A percentile compares a stretch with the other conserved stretches of the same genome.
These are phyloP conservation scores for Cheilosia vulpina DNA, from an alignment of 2,888 invertebrate genomes.

Conservation along the genomic window DNA sequence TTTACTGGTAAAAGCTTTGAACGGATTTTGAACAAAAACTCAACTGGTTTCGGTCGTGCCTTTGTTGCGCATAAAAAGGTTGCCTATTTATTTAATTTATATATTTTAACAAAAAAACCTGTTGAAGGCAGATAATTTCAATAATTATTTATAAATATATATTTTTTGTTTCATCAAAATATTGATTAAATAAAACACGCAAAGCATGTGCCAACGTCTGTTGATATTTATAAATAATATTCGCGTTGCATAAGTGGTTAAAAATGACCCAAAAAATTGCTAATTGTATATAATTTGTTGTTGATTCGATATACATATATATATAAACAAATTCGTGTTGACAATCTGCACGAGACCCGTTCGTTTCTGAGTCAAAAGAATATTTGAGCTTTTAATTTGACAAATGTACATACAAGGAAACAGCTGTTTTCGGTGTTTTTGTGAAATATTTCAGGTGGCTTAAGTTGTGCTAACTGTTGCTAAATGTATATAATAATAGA, in stretches of 20 bases:
- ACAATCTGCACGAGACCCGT: too few relatives aligned
- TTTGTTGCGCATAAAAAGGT: conserved; percentile 36
- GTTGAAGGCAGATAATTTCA: conserved; percentile 7
- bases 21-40: conserved; percentile 17
- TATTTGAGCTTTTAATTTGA: too few relatives aligned
- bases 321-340: too few relatives aligned
- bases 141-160: background rate
- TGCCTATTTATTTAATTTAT: background rate
- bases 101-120: background rate
- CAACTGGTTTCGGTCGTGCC: conserved; percentile 46
- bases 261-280: too few relatives aligned
- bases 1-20: conserved; percentile 21
- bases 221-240: conserved; percentile 33
- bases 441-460: too few relatives aligned
- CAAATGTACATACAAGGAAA: too few relatives aligned
- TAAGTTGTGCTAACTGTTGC: too few relatives aligned
- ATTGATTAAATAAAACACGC: background rate
- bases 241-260: background rate
- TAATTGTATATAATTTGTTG: too few relatives aligned
- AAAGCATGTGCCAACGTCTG: background rate
- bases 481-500: too few relatives aligned
- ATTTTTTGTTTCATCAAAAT: background rate
- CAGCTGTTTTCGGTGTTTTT: too few relatives aligned
- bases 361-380: too few relatives aligned
- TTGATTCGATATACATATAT: too few relatives aligned